phyloP scores from a whole-genome alignment of 1,140 invertebrate species.

The Heliconius hewitsoni region DNA sequence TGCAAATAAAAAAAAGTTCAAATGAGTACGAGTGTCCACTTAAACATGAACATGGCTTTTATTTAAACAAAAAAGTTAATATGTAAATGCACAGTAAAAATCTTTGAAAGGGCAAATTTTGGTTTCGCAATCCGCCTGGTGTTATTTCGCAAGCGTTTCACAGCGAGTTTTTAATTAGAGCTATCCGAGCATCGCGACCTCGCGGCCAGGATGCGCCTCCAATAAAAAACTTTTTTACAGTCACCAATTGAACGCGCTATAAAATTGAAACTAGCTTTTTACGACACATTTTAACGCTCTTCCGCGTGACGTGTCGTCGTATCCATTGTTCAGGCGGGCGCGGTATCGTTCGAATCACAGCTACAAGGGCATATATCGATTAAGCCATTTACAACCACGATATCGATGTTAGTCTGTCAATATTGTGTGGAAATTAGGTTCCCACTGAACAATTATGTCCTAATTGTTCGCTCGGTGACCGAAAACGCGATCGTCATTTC shows the following conservation, averaged over 20 bases:
- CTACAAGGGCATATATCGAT: conserved; percentile 63
- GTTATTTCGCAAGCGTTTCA: conserved; percentile 61
- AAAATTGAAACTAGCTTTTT: conserved; percentile 80
- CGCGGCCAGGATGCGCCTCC: conserved; percentile 71
- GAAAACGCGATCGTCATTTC: conserved; percentile 50
- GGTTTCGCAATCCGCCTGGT: conserved; percentile 39
- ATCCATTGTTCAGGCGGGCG: conserved; percentile 59
- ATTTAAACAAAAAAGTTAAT: conserved; percentile 35
- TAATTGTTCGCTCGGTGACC: conserved; percentile 51
- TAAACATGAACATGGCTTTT: conserved; percentile 24
- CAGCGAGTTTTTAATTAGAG: conserved; percentile 73
- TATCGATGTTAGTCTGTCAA: conserved; percentile 53
- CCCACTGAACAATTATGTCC: conserved; percentile 50
- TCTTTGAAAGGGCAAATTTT: conserved; percentile 37
- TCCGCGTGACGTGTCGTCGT: conserved; percentile 64
- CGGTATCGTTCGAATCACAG: conserved; percentile 50
- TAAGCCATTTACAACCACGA: conserved; percentile 62
- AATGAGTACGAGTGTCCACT: conserved; percentile 4
- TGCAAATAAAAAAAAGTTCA: conserved; percentile 53
- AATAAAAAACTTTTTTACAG: conserved; percentile 79
- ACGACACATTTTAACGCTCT: conserved; percentile 71
- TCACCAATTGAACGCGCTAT: conserved; percentile 75
- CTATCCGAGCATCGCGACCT: conserved; percentile 66
- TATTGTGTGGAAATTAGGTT: conserved; percentile 68
- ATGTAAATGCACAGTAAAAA: conserved; percentile 39